Base-by-base conservation (phyloP, 1,140 invertebrate species). In the Macrostomum lignano region DNA sequence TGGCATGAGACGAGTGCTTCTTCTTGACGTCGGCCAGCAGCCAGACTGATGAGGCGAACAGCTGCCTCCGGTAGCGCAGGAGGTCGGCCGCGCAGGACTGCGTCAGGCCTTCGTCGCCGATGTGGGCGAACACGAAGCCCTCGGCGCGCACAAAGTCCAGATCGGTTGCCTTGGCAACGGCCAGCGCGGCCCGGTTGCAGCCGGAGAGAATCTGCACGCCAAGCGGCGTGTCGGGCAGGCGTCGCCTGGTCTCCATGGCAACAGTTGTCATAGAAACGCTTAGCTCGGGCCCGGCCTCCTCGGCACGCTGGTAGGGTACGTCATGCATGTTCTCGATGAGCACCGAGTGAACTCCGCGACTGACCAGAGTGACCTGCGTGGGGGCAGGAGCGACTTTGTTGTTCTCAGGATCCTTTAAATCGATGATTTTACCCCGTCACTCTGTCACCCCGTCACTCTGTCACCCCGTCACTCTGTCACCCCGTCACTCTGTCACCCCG, bases 121-220 rank as follows among this genome's bases (percentile, higher is more conserved):
- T 57, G 47, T 79, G 74, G 9, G 66, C 62, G 46, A 73, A 79
- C 1, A 79, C 69, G 49, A 70, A 79, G 3, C 72, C 69, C 57
- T 79, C 74, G 7, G 64, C 67, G 40, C 74, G 63, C 21, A 79
- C 68, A 46, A 74, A 78, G 43, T 78, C 61, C 14, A 75, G 57
- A 29, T 46, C 63, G 4, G 82, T 79, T 63, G 91, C 86, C 47
- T 77, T 67, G 22, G 91, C 66, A 17, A 93, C 79, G 39, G 79
- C 79, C 20, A 79, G 29, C 2, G 74, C 74, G 51, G 74, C 65
- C 37, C 60, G 60, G 51, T 79, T 79, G 19, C 66, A 71, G 21
- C 52, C 81, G 65, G 65, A 88, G 74, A 42, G 77, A 72, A 66
- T 84, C 77, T 73, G 53, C 21, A 63, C 42, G 19, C 61, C 61